phyloP scores from a whole-genome alignment of 2,888 invertebrate species.

The Plebejus argus region DNA sequence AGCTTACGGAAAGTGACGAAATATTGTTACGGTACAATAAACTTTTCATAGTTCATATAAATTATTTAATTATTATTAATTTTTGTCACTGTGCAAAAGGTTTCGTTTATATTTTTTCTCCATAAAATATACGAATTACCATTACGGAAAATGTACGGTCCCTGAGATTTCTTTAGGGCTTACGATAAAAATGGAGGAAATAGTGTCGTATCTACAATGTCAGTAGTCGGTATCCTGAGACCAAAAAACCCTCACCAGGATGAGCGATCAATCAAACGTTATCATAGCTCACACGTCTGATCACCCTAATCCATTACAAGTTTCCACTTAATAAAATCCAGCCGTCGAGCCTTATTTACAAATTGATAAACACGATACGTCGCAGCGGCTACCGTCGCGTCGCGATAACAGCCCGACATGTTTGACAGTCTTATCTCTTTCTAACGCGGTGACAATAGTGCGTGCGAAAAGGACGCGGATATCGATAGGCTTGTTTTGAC shows the following conservation, averaged over 20 bases:
- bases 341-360: slow-evolving; percentile 64
- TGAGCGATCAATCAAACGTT: slow-evolving; percentile 53
- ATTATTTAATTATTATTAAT: too few species aligned
- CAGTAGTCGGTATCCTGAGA: background rate
- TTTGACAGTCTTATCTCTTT: slow-evolving; percentile 40
- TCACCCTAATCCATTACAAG: slow-evolving; percentile 63
- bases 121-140: too few species aligned
- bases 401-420: slow-evolving; percentile 47
- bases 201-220: background rate
- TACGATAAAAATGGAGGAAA: too few species aligned
- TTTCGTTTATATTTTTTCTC: too few species aligned
- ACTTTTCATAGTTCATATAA: too few species aligned
- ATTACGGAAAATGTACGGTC: too few species aligned
- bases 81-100: too few species aligned
- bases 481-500: background rate
- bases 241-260: background rate
- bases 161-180: too few species aligned
- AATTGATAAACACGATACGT: slow-evolving; percentile 60
- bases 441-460: slow-evolving; percentile 27
- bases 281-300: slow-evolving; percentile 54
- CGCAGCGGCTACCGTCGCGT: slow-evolving; percentile 55
- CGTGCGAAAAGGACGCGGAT: slow-evolving; percentile 35
- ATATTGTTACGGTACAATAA: too few species aligned
- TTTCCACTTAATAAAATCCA: slow-evolving; percentile 64
- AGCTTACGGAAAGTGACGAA: too few species aligned